A percentile compares a stretch with the other conserved stretches of the same genome.
Conservation (phyloP, 2,113 vertebrate species). For the Pongo pygmaeus region DNA sequence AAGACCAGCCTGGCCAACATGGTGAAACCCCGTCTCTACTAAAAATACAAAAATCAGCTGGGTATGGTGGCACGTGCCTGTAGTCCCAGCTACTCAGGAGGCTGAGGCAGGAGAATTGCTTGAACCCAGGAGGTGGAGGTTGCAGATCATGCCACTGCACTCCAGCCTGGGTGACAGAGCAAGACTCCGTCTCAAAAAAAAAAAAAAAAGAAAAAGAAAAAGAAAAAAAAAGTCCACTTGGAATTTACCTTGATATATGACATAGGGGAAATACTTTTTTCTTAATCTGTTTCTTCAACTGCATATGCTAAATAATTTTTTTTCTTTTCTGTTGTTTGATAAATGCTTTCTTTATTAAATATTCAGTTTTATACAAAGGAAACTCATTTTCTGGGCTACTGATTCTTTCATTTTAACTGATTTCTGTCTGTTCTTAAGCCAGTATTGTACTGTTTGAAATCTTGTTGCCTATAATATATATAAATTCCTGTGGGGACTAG, state of each 20-base stretch:
- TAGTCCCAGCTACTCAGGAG: no score
- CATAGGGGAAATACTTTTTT: background rate
- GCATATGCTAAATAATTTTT: background rate
- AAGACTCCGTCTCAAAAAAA: no score
- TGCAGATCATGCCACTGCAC: no score
- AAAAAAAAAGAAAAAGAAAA: no score
- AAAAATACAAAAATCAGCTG: no score
- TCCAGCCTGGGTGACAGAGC: no score
- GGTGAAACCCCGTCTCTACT: no score
- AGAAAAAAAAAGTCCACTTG: background rate
- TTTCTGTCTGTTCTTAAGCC: conserved; percentile 42
- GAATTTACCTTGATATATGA: background rate
- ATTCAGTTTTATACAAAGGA: conserved; percentile 18
- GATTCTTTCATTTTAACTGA: conserved; percentile 35
- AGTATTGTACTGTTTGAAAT: background rate
- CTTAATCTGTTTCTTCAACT: background rate
- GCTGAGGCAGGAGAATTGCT: no score
- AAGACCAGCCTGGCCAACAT: no score
- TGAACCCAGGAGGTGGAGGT: no score
- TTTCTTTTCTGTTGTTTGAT: background rate
- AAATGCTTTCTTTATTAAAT: conserved; percentile 43
- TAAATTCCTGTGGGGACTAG: background rate
- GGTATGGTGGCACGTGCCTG: no score
- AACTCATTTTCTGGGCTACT: conserved; percentile 23
- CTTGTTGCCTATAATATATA: background rate